Base-by-base conservation (phyloP, 2,797 vertebrate genomes). In the Rallus crepitans region DNA sequence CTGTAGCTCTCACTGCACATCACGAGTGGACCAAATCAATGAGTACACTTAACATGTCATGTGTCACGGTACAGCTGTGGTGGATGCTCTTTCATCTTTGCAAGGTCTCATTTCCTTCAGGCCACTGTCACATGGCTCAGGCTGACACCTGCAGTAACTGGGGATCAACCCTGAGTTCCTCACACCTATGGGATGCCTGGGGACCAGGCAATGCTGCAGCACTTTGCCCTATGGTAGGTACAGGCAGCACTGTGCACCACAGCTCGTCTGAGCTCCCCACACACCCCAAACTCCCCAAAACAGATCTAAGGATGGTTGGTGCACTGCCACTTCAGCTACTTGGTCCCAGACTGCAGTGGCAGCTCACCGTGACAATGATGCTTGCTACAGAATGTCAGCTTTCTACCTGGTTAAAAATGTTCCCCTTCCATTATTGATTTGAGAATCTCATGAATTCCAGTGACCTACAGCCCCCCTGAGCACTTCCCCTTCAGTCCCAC, bases 231-330 rank as follows among this genome's bases (percentile, higher is more conserved):
- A 8, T 7, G 21, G 42, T 19, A 12, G 42, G 4, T 7, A 14
- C 0, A 40, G 57, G 7, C 9, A 11, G n/a, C 55, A 8, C n/a
- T 0, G 0, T 3, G 7, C 39, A 21, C 15, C 33, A 9, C 40
- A 25, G 31, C 57, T 64, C 65, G 16, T 5, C 60, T 1, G 4
- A 59, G 60, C 35, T 15, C 31, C 3, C 1, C 3, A 6, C 59
- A 3, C 7, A 7, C 10, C 21, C 47, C 14, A 15, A 8, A 2
- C 30, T 13, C 42, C 16, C 42, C 1, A 16, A 19, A 37, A 12
- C 53, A 55, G 47, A 9, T 2, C 42, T 1, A 12, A 6, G 42
- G 57, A 6, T 4, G 4, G 23, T 57, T 14, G n/a, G 27, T 12
- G 31, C 4, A 3, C 50, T 3, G 31, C 50, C 42, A 2, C 40